Evolutionary conservation across 2,113 vertebrate species (phyloP).

Genomic region (Nothoprocta perdicaria): DNA sequence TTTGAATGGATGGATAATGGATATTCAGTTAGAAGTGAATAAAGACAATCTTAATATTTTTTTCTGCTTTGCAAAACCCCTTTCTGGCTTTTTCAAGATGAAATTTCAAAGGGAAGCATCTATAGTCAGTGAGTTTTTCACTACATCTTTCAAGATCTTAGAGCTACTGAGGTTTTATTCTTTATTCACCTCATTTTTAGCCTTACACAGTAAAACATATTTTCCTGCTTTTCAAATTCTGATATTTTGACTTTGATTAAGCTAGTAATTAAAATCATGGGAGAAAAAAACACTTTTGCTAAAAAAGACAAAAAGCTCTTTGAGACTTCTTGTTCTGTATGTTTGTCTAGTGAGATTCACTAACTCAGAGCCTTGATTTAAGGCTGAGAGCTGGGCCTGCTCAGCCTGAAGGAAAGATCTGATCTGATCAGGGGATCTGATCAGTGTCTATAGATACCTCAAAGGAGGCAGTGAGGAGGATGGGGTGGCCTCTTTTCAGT

Average conservation of each 20-base stretch:
- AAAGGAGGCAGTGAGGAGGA: too few relatives aligned
- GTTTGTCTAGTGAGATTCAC: not conserved
- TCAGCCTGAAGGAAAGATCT: too few relatives aligned
- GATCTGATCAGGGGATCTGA: too few relatives aligned
- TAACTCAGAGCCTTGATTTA: not conserved
- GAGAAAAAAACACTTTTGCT: not conserved
- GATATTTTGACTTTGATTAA: not conserved
- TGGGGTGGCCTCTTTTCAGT: too few relatives aligned
- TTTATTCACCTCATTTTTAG: not conserved
- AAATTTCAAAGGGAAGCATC: not conserved
- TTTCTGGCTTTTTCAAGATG: not conserved
- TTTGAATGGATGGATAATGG: not conserved
- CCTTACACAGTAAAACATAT: not conserved
- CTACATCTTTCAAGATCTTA: not conserved
- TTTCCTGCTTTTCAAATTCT: not conserved
- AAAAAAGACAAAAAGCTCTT: not conserved
- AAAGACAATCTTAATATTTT: rapidly evolving
- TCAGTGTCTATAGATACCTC: too few relatives aligned
- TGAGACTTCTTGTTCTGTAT: not conserved
- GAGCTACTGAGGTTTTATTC: not conserved
- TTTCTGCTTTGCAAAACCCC: not conserved
- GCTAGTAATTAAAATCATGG: not conserved
- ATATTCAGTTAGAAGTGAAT: not conserved
- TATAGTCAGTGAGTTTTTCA: not conserved
- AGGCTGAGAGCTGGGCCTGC: too few relatives aligned